Evolutionary conservation across 2,113 vertebrate species (phyloP).

Genomic region (Ctenomys sociabilis): DNA sequence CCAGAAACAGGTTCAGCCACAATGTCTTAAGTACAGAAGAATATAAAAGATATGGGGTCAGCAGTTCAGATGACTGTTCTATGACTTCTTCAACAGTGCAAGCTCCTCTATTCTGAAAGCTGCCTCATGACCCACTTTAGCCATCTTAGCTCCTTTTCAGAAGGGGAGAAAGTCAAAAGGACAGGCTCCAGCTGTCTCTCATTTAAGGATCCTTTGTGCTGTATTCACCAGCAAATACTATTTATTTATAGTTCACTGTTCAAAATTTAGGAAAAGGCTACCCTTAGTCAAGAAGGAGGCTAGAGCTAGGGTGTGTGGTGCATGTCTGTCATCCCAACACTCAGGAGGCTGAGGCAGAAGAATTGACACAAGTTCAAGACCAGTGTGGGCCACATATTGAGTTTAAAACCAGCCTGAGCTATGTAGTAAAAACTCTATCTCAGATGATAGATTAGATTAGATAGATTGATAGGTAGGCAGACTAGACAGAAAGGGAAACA

Average conservation of each 20-base stretch:
- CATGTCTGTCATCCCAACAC: neutral
- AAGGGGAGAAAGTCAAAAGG: neutral
- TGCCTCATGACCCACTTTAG: neutral
- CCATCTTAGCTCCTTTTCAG: neutral
- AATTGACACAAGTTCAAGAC: neutral
- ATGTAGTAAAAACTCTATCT: neutral
- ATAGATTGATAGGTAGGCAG: neutral
- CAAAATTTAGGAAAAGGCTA: neutral
- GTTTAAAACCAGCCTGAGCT: neutral
- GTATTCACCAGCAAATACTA: neutral
- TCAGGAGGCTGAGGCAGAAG: neutral
- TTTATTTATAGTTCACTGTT: neutral
- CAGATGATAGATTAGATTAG: neutral
- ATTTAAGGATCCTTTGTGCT: neutral
- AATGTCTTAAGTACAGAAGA: neutral
- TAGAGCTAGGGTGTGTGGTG: neutral
- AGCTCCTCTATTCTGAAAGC: neutral
- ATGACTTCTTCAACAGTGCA: neutral
- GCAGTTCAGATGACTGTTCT: neutral
- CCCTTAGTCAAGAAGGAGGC: neutral
- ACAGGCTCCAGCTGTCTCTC: neutral
- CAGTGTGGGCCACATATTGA: neutral
- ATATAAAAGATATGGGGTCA: neutral
- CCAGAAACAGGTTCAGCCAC: neutral
- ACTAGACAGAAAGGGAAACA: neutral